A percentile compares a stretch with the other conserved stretches of the same genome.
Conservation (phyloP, 2,113 vertebrate genomes). For the Loxodonta africana region DNA sequence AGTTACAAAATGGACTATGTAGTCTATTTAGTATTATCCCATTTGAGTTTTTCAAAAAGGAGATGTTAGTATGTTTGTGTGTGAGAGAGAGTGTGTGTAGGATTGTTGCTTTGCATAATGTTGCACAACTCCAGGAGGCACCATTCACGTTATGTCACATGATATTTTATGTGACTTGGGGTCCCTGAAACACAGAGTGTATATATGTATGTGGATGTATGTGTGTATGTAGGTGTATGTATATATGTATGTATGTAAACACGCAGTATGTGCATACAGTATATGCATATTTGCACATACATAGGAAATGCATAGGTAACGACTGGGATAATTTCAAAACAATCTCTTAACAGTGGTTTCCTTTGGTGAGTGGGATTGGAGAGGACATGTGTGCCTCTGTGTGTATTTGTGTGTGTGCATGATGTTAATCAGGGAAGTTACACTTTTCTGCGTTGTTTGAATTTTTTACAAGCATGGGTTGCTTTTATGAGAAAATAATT, state of each 20-base stretch:
- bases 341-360: neutral
- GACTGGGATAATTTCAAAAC: neutral
- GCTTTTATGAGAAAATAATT: slow-evolving; percentile 1
- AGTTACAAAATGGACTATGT: neutral
- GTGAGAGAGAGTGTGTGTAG: neutral
- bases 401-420: neutral
- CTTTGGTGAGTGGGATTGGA: neutral
- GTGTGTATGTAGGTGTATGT: neutral
- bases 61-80: neutral
- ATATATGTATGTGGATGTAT: neutral
- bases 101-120: neutral
- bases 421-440: neutral
- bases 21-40: neutral
- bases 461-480: neutral
- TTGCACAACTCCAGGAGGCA: neutral
- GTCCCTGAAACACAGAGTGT: neutral
- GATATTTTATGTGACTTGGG: neutral
- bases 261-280: neutral
- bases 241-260: neutral
- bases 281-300: neutral
- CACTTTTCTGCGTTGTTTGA: neutral
- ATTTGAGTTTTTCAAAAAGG: neutral
- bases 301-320: neutral
- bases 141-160: neutral
- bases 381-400: neutral